Percentiles rank a stretch among this genome's conserved stretches.
phyloP scores from a whole-genome alignment of 92 coral and sea anemone genomes.

The Zoanthus solanderi region DNA sequence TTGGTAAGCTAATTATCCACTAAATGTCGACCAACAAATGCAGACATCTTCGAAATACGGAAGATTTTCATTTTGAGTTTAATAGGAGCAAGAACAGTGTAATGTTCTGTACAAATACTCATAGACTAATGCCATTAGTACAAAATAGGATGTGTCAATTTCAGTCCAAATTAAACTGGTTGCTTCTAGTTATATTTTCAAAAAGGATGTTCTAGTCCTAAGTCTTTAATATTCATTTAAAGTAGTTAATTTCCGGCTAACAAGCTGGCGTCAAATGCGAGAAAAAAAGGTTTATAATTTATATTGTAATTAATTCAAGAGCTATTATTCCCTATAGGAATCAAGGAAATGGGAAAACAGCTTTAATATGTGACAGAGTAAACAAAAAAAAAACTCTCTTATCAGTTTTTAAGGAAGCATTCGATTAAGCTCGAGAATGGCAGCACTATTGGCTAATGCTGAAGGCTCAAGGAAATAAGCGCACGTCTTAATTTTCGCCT shows the following conservation, averaged over 20 bases:
- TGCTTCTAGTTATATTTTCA: conserved; percentile 38
- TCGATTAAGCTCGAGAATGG: not conserved
- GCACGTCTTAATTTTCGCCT: not conserved
- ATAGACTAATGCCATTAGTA: conserved; percentile 17
- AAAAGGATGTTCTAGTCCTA: conserved; percentile 16
- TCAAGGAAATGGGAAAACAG: not conserved
- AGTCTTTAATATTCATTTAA: not conserved
- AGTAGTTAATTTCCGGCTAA: conserved; percentile 24
- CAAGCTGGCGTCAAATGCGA: not conserved
- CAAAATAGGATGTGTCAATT: conserved; percentile 46
- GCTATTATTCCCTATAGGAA: conserved; percentile 30
- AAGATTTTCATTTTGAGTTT: conserved; percentile 25
- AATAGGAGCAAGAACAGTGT: conserved; percentile 25
- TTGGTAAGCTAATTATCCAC: conserved; percentile 26
- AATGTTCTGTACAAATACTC: conserved; percentile 29
- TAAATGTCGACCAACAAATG: conserved; percentile 41
- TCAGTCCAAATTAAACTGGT: conserved; percentile 36
- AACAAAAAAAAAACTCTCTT: not conserved
- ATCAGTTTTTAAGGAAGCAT: conserved; percentile 14
- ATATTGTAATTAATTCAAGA: conserved; percentile 23
- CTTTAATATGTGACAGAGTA: not conserved
- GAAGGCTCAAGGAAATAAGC: not conserved
- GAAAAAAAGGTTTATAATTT: not conserved
- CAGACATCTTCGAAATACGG: conserved; percentile 10
- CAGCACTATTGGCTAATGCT: not conserved